These are phyloP conservation scores for Zygothrica quintamaculata DNA, from an alignment of 2,888 invertebrate genomes.

Conservation along the genomic window DNA sequence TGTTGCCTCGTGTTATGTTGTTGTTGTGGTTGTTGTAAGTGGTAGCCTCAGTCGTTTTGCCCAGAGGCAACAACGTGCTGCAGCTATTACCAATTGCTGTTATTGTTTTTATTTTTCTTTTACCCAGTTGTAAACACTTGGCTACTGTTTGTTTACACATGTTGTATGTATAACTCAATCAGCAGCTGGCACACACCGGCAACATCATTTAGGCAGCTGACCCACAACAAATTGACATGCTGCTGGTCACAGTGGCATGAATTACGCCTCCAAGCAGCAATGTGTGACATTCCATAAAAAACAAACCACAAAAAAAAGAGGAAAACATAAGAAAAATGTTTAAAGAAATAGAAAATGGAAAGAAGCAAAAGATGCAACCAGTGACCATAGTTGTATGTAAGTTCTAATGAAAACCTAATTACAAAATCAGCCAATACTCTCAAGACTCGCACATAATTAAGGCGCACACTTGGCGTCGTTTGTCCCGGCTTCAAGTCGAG, in stretches of 20 bases:
- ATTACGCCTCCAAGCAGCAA: constrained; percentile 14
- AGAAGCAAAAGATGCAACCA: constrained; percentile 5
- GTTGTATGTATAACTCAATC: constrained; percentile 79
- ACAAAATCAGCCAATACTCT: constrained; percentile 81
- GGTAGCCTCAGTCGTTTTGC: constrained; percentile 62
- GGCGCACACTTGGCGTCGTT: constrained; percentile 75
- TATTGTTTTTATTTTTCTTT: constrained; percentile 3
- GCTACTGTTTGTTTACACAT: constrained; percentile 81
- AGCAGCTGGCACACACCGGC: constrained; percentile 33
- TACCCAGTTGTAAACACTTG: constrained; percentile 58
- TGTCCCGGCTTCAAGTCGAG: too few species aligned
- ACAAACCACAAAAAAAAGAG: background rate
- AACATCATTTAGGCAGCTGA: constrained; percentile 64
- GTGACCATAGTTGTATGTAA: constrained; percentile 74
- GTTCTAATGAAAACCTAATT: constrained; percentile 81
- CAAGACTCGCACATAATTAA: constrained; percentile 82
- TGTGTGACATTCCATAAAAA: constrained; percentile 31
- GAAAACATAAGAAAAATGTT: background rate
- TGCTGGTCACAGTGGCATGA: constrained; percentile 25
- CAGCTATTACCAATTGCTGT: constrained; percentile 19
- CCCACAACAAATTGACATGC: constrained; percentile 58
- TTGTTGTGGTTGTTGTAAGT: constrained; percentile 53
- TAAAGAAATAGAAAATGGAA: constrained; percentile 4
- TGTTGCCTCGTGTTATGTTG: too few species aligned
- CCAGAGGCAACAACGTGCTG: constrained; percentile 47